Evolutionary conservation across 1,140 invertebrate species (phyloP).

Genomic region (Grapholita molesta): DNA sequence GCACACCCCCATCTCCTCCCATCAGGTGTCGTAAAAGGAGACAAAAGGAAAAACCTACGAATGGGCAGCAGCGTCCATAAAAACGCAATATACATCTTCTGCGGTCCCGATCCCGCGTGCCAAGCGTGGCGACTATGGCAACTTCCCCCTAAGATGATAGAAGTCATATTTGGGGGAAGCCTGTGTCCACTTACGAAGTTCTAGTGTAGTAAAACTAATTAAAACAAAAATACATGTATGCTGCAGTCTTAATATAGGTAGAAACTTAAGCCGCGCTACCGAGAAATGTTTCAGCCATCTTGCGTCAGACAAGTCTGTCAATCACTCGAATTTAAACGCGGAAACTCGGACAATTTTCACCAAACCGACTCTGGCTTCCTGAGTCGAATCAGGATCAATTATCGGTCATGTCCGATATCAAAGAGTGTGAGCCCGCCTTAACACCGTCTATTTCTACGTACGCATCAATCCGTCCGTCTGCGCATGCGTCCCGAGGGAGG

Average conservation of each 20-base stretch:
- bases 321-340: background rate
- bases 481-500: background rate
- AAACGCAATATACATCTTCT: too few relatives aligned
- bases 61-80: too few relatives aligned
- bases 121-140: too few relatives aligned
- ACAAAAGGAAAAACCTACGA: too few relatives aligned
- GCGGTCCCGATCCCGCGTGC: too few relatives aligned
- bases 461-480: constrained; percentile 11
- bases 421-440: background rate
- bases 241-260: background rate
- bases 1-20: too few relatives aligned
- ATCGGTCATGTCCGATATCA: constrained; percentile 7
- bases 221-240: too few relatives aligned
- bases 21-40: too few relatives aligned
- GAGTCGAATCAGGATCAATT: constrained; percentile 8
- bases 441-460: constrained; percentile 4
- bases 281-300: background rate
- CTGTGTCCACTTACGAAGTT: too few relatives aligned
- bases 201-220: too few relatives aligned
- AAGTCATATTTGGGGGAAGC: too few relatives aligned
- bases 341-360: background rate
- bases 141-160: too few relatives aligned
- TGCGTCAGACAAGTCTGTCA: background rate
- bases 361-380: background rate
- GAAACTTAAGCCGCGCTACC: background rate